Base-by-base conservation (phyloP, 2,113 vertebrate genomes). In the Pomatorhinus ruficollis region DNA sequence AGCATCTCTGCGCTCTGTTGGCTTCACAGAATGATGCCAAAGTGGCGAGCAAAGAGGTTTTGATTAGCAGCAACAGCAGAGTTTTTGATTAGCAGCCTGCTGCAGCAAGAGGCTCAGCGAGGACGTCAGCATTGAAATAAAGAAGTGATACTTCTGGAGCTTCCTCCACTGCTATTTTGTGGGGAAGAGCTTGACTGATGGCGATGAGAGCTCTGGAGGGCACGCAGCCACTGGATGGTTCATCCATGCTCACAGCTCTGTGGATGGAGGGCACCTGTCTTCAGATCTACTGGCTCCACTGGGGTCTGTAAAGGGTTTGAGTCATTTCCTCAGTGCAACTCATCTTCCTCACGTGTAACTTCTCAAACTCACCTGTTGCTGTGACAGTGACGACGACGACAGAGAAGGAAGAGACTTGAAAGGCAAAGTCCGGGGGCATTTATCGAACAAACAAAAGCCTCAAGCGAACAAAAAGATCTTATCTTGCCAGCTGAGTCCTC, bases 11-110 rank as follows among this genome's bases (percentile, higher is more conserved):
- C 7, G 17, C 74, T 87, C 78, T 3, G 40, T 52, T 94, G 82
- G 81, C 87, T 95, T 85, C 81, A 42, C 84, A 88, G 91, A 89
- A 86, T 60, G 84, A 95, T 92, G 93, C 87, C 84, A 75, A 91
- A 57, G 96, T 61, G 83, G 92, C 66, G 61, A 94, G 93, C 59
- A 70, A 86, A 68, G 92, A 90, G 90, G 63, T 78, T 93, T 78
- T 96, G 96, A 96, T 89, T 42, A 97, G 95, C 92, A 94, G 90
- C 92, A 56, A 57, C 84, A 91, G 86, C 91, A 91, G 93, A 89
- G 87, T 28, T 82, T 93, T 71, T 96, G 95, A 96, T 92, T 25
- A 97, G 93, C 95, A 96, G 88, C 93, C 87, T 92, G 90, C 88
- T 91, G 79, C 89, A 24, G 81, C 95, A 85, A 84, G 92, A 92